These are phyloP conservation scores for Trogon surrucura DNA, from an alignment of 2,113 vertebrate species.

Conservation along the genomic window DNA sequence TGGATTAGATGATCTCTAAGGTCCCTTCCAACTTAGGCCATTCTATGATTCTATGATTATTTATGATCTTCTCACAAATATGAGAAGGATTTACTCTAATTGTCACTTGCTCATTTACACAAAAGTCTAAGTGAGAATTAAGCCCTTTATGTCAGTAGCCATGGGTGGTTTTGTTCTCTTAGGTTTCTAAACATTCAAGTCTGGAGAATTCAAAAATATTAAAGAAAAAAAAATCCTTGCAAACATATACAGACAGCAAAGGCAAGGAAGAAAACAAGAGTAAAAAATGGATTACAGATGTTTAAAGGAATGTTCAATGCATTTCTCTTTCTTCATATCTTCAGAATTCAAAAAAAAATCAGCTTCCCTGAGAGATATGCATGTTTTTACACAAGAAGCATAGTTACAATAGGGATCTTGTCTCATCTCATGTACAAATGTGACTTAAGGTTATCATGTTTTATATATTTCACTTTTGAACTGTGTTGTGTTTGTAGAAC, in stretches of 20 bases:
- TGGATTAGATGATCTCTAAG: too few relatives aligned
- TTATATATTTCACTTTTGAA: neutral
- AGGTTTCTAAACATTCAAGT: neutral
- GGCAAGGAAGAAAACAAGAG: neutral
- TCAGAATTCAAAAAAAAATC: neutral
- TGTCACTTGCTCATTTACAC: neutral
- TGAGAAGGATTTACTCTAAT: neutral
- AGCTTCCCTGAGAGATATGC: neutral
- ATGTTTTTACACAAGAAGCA: neutral
- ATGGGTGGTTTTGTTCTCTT: neutral
- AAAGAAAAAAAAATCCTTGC: neutral
- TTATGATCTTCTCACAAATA: neutral
- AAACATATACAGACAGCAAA: neutral
- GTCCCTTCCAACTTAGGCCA: too few relatives aligned
- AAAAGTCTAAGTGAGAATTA: constrained; percentile 12
- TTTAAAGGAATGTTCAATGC: neutral
- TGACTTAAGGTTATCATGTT: neutral
- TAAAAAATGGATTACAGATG: neutral
- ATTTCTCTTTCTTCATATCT: neutral
- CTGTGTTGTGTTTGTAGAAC: neutral
- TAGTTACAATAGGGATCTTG: neutral
- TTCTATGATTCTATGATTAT: neutral
- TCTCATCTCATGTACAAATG: neutral
- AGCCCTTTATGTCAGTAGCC: neutral
- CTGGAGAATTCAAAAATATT: neutral